Evolutionary conservation across 2,888 invertebrate species (phyloP).

Genomic region (Cabera pusaria): DNA sequence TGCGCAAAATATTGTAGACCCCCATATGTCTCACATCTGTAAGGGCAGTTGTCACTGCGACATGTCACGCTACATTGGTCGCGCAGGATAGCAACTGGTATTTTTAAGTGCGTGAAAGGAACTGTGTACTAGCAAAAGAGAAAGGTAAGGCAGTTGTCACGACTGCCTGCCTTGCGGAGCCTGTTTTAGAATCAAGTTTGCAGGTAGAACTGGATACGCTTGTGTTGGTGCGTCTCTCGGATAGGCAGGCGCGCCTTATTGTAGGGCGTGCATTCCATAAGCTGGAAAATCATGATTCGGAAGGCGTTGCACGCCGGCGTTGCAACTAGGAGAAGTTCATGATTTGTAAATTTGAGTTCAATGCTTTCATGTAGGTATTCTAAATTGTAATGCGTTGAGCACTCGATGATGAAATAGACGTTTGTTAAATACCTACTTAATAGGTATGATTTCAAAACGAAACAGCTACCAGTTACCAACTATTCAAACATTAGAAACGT

Average conservation of each 20-base stretch:
- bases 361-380: too few species aligned
- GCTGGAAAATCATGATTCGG: conserved; percentile 16
- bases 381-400: too few species aligned
- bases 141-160: conserved; percentile 51
- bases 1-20: conserved; percentile 46
- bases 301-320: conserved; percentile 10
- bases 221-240: conserved; percentile 17
- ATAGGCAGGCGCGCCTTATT: conserved; percentile 12
- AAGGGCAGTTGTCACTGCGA: conserved; percentile 18
- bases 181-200: conserved; percentile 47
- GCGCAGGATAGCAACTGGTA: conserved; percentile 40
- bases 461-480: too few species aligned
- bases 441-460: too few species aligned
- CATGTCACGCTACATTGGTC: conserved; percentile 44
- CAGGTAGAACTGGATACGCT: conserved; percentile 27
- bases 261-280: conserved; percentile 21
- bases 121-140: conserved; percentile 60
- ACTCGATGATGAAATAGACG: too few species aligned
- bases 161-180: conserved; percentile 37
- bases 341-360: too few species aligned
- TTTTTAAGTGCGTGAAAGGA: conserved; percentile 61
- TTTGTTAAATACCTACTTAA: too few species aligned
- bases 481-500: conserved; percentile 3
- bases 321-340: not conserved
- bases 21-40: conserved; percentile 33